phyloP scores from a whole-genome alignment of 1,140 invertebrate species.

The Drosophila athabasca region DNA sequence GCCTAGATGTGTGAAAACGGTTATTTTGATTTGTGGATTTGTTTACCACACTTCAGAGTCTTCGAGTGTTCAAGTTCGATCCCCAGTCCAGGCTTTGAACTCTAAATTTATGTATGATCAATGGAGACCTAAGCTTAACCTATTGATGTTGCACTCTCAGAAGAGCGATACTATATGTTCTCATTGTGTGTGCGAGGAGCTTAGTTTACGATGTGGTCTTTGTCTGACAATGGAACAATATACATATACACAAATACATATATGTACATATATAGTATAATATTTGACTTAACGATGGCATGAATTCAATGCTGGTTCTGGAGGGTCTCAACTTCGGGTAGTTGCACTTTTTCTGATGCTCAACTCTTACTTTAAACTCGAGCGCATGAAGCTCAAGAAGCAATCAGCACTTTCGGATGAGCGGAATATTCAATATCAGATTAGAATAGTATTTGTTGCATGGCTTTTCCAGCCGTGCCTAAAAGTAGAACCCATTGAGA shows the following conservation, averaged over 20 bases:
- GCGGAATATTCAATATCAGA: no score
- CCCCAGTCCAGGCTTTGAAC: conserved; percentile 5
- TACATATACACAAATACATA: no score
- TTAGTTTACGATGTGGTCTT: conserved; percentile 17
- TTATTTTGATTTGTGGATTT: conserved; percentile 61
- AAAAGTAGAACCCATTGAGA: neutral
- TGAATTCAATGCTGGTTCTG: no score
- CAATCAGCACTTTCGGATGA: no score
- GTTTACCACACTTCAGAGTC: conserved; percentile 31
- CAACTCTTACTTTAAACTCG: no score
- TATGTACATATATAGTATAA: no score
- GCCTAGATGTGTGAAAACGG: conserved; percentile 76
- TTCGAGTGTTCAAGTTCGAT: conserved; percentile 25
- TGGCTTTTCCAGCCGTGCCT: neutral
- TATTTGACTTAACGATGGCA: no score
- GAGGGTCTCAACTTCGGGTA: no score
- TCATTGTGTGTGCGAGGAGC: no score
- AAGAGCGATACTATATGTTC: neutral
- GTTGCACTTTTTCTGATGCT: no score
- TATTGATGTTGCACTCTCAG: conserved; percentile 16
- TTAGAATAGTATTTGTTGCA: neutral
- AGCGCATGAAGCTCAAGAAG: no score
- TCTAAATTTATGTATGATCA: conserved; percentile 35
- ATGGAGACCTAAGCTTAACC: conserved; percentile 5
- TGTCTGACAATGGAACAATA: conserved; percentile 6